A percentile compares a stretch with the other conserved stretches of the same genome.
These are phyloP conservation scores for Montipora sp. DNA, from an alignment of 64 coral and sea anemone genomes.

Conservation along the genomic window DNA sequence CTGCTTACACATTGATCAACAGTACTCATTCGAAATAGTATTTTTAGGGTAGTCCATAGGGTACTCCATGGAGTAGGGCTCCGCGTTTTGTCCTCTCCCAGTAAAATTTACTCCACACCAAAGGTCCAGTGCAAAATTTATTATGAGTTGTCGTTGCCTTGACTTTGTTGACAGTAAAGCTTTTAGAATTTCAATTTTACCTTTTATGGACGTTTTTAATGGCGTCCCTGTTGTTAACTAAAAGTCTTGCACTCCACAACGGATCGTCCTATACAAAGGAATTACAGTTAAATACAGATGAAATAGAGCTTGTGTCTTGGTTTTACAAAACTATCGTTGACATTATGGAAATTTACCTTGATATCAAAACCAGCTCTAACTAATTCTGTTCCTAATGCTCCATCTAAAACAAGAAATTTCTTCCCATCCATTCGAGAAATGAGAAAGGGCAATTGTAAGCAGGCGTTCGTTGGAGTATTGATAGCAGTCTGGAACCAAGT, in stretches of 20 bases:
- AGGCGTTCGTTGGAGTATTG: background rate
- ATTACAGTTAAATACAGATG: background rate
- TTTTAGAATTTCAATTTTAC: conserved; percentile 1
- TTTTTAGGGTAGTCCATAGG: too few relatives aligned
- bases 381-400: conserved; percentile 81
- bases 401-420: conserved; percentile 76
- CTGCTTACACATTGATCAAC: too few relatives aligned
- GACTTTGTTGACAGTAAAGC: background rate
- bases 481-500: conserved; percentile 48
- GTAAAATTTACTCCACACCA: too few relatives aligned
- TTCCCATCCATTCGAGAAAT: background rate
- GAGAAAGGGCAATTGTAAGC: background rate
- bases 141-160: too few relatives aligned
- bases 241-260: conserved; percentile 83
- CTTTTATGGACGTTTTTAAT: conserved; percentile 81
- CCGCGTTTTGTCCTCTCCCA: too few relatives aligned
- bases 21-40: too few relatives aligned
- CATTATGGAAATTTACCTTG: conserved; percentile 45
- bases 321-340: background rate
- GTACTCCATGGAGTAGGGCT: too few relatives aligned
- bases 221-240: conserved; percentile 70
- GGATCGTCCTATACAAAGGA: conserved; percentile 60
- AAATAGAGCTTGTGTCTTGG: background rate
- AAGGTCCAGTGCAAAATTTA: too few relatives aligned
- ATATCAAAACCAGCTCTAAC: conserved; percentile 61